These are phyloP conservation scores for Mesopsocus fuscifrons DNA, from an alignment of 2,888 invertebrate genomes.

Conservation along the genomic window DNA sequence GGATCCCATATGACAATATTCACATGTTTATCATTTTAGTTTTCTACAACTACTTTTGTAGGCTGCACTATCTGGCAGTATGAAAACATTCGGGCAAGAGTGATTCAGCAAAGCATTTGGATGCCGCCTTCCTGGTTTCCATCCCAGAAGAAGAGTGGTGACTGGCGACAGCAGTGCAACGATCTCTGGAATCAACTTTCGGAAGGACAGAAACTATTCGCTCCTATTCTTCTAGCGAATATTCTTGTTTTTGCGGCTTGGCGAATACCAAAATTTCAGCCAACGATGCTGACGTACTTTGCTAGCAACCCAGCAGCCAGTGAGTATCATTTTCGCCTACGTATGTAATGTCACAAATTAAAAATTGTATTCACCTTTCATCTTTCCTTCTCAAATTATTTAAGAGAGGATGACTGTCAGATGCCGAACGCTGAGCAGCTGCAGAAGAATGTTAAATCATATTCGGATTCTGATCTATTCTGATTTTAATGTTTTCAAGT, in stretches of 20 bases:
- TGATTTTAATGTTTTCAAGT: no score
- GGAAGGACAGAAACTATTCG: constrained; percentile 59
- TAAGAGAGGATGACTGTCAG: no score
- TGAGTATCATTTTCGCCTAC: constrained; percentile 26
- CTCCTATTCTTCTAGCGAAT: constrained; percentile 61
- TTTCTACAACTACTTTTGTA: constrained; percentile 45
- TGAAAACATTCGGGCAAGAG: constrained; percentile 35
- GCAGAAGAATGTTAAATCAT: no score
- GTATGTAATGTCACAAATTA: constrained; percentile 6
- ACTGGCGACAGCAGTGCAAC: constrained; percentile 23
- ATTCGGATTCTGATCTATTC: no score
- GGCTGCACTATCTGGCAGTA: constrained; percentile 78
- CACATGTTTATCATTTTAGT: constrained; percentile 35
- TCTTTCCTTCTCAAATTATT: no score
- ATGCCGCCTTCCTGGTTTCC: constrained; percentile 11
- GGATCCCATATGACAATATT: no score
- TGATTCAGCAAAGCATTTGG: not conserved
- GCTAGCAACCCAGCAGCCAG: constrained; percentile 60
- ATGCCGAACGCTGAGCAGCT: no score
- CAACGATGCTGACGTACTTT: constrained; percentile 67
- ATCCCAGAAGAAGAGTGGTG: constrained; percentile 12
- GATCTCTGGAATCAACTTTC: constrained; percentile 53
- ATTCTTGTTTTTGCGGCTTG: constrained; percentile 62
- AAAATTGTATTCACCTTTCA: constrained; percentile 1
- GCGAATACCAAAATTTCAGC: constrained; percentile 51